A percentile compares a stretch with the other conserved stretches of the same genome.
These are phyloP conservation scores for Rhagonycha lutea DNA, from an alignment of 2,888 invertebrate genomes.

Conservation along the genomic window DNA sequence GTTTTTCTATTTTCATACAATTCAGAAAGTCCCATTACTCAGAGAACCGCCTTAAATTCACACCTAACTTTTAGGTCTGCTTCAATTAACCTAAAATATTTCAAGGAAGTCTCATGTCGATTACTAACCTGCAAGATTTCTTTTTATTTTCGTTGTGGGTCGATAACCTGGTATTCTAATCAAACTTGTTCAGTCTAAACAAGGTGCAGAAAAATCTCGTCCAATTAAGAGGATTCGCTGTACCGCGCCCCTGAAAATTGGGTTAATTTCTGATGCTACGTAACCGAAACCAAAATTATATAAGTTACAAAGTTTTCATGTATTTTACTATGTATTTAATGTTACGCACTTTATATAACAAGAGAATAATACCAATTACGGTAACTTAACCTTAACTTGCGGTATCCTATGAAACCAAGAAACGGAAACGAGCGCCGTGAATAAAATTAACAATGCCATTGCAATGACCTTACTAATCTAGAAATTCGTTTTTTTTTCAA, in stretches of 20 bases:
- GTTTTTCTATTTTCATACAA: too few species aligned
- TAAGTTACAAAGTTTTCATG: background rate
- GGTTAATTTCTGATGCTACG: background rate
- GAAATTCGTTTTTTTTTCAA: background rate
- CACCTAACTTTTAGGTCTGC: too few species aligned
- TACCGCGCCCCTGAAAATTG: background rate
- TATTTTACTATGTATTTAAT: background rate
- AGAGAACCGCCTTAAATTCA: too few species aligned
- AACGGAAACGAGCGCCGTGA: background rate
- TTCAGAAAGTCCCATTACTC: too few species aligned
- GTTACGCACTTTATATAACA: background rate
- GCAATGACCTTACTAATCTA: background rate
- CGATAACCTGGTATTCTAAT: background rate
- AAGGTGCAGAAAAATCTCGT: background rate
- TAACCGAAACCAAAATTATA: background rate
- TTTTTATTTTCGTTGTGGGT: background rate
- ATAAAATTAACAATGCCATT: constrained; percentile 7
- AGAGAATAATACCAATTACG: background rate
- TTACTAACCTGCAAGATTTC: background rate
- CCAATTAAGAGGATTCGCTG: background rate
- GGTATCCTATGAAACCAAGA: background rate
- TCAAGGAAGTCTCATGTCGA: background rate
- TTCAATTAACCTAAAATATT: background rate
- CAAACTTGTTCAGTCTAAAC: background rate
- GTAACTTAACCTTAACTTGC: background rate